These are phyloP conservation scores for Glyptemys insculpta DNA, from an alignment of 2,797 vertebrate genomes.

Conservation along the genomic window DNA sequence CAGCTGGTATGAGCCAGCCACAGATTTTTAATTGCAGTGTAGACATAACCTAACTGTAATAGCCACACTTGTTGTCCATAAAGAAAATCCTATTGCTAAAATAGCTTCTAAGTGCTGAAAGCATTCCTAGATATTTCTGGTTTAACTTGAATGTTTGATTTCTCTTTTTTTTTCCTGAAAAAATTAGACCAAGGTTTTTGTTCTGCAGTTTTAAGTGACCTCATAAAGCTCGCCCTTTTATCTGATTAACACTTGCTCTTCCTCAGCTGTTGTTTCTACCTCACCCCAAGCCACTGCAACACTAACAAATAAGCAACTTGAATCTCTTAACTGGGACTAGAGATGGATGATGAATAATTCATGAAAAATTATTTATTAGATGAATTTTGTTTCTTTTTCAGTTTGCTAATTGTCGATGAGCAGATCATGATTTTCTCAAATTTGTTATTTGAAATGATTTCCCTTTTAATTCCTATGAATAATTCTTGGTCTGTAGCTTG, in stretches of 20 bases:
- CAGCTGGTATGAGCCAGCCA: neutral
- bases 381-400: neutral
- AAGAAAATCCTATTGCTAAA: neutral
- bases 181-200: neutral
- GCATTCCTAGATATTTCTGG: neutral
- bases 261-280: neutral
- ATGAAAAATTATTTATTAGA: neutral
- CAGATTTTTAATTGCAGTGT: neutral
- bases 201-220: neutral
- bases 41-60: neutral
- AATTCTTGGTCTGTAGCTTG: constrained; percentile 23
- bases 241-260: neutral
- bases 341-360: neutral
- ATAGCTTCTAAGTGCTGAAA: neutral
- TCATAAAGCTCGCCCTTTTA: neutral
- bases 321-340: neutral
- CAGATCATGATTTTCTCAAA: neutral
- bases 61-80: neutral
- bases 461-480: constrained; percentile 26
- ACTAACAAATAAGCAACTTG: neutral
- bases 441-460: constrained; percentile 5
- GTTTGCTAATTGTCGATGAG: neutral
- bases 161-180: neutral
- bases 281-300: neutral
- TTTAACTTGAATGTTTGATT: neutral